phyloP scores from a whole-genome alignment of 2,888 invertebrate genomes.

The Branchellion lobata region DNA sequence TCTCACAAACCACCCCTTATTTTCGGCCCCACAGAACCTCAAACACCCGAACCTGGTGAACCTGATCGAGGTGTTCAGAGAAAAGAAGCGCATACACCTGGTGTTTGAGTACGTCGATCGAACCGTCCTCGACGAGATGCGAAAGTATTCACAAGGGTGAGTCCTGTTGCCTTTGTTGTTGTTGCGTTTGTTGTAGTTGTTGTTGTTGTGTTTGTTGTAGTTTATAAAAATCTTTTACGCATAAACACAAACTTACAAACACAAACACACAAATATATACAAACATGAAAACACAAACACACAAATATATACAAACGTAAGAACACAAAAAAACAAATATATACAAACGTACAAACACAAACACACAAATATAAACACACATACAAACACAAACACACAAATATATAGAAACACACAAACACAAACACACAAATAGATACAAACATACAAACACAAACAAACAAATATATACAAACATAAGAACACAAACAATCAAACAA shows the following conservation, averaged over 20 bases:
- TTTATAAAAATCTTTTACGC: background rate
- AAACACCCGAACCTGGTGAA: conserved; percentile 97
- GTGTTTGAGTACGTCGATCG: conserved; percentile 98
- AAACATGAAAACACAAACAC: conserved; percentile 11
- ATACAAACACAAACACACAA: background rate
- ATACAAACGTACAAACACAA: too few species aligned
- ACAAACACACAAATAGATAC: conserved; percentile 34
- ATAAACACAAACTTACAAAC: too few species aligned
- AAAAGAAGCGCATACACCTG: conserved; percentile 80
- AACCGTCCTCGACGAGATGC: conserved; percentile 91
- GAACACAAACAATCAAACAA: conserved; percentile 11
- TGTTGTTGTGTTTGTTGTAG: too few species aligned
- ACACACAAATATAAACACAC: too few species aligned
- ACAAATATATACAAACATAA: conserved; percentile 25
- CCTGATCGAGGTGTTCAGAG: conserved; percentile 91
- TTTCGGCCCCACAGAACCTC: conserved; percentile 78
- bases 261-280: conserved; percentile 1
- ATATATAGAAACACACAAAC: conserved; percentile 19
- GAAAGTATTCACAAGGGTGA: conserved; percentile 84
- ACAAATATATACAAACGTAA: conserved; percentile 33
- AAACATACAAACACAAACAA: conserved; percentile 4
- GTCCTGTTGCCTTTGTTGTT: background rate
- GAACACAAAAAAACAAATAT: too few species aligned
- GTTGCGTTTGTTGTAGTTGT: background rate
- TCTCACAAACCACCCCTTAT: too few species aligned